Evolutionary conservation across 2,888 invertebrate species (phyloP), one percentile per base, ranked within the genome.

Genomic region (Eueremaeus valkanovi): DNA sequence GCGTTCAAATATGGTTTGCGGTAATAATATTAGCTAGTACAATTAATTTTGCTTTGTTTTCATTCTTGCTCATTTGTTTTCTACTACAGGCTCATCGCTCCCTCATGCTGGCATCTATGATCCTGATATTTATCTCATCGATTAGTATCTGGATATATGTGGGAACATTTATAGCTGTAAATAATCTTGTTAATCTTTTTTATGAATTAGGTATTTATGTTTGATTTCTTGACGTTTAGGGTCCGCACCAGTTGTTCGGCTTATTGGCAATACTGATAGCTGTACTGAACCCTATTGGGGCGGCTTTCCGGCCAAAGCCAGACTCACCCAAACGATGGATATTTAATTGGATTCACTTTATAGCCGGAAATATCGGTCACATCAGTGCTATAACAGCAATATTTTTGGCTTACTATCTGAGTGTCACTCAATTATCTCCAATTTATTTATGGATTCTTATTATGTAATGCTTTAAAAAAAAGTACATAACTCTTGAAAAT

Each of bases 291-390:
- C 94, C 94, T 6, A 90, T 94, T 81, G 92, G 88, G 86, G 94
- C 94, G 1, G 88, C 90, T 78, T 90, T 94, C 83, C 87, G 95
- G 78, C 94, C 94, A 0, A 90, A 90, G 83, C 93, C 93, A 0
- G 91, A 90, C 72, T 90, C 92, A 16, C 88, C 89, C n/a, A 88
- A 88, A 80, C 86, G 95, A 74, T 88, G 90, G 0, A 84, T 92
- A 76, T 95, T 95, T 86, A 96, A 95, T 85, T 95, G 95, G 94
- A 83, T 87, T 1, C 95, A 96, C 84, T 94, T 94, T 92, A 85
- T 92, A 73, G 87, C 90, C 58, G 96, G 96, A 63, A 95, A 95
- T 84, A 85, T 88, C 0, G 92, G 94, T 0, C 93, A 94, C 81
- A 91, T 93, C 79, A 85, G 92, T 80, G 92, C 89, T 9, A 76